Evolutionary conservation across 2,797 vertebrate genomes (phyloP), one percentile per base, ranked within the genome.

Genomic region (Syndactyla subalaris): DNA sequence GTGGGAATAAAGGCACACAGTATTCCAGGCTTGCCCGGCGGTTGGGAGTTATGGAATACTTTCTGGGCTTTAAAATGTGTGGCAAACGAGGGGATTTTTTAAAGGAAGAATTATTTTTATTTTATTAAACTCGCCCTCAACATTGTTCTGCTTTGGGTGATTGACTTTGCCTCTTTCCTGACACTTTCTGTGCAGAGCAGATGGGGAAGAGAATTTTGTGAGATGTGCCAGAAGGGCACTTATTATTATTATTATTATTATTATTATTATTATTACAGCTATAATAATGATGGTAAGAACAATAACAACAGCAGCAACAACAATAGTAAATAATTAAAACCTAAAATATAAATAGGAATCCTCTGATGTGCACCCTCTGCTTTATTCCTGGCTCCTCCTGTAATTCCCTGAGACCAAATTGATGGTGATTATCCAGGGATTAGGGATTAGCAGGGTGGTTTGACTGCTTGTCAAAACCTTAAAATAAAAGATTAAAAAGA

Each of bases 1-100:
- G 2, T 1, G 78, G 63, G 82, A 84, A 95, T 89, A 92, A 93
- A 93, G 82, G 82, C 45, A 93, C 85, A 93, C 89, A 59, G 36
- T 93, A 80, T 73, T 84, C 74, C n/a, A 16, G 6, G 78, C 78
- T 51, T 1, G 3, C 48, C 62, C 46, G 10, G 84, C 0, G 14
- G 84, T 85, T 48, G 61, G 70, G 75, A 70, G 66, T 85, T 88
- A 43, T 10, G 72, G 86, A 92, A 66, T 43, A 22, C 55, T 39
- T 72, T 73, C 83, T 84, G 61, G 32, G 78, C 68, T 54, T 67
- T 75, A 49, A 88, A 88, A 85, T 9, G 43, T 62, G 94, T 67
- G 72, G 76, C 58, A 71, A 89, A 77, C 0, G 4, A 51, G 20
- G 88, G 16, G 34, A 59, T 63, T 85, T 82, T 70, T 68, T 74